phyloP scores from a whole-genome alignment of 2,797 vertebrate genomes.

The Antrozous pallidus region DNA sequence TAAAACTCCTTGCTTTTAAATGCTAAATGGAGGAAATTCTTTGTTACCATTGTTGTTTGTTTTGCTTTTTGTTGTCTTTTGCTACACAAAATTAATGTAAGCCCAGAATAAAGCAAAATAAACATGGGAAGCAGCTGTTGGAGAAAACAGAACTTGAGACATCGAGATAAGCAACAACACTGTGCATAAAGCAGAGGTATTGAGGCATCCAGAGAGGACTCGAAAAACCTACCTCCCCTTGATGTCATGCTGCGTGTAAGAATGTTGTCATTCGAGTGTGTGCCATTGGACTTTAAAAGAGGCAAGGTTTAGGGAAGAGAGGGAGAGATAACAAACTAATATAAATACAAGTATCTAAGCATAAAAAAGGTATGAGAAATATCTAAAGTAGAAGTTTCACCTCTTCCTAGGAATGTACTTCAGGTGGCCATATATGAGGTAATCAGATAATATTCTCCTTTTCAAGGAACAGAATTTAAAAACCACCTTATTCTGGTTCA shows the following conservation, averaged over 20 bases:
- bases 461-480: not conserved
- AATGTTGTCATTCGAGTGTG: not conserved
- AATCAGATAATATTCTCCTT: not conserved
- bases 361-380: not conserved
- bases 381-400: not conserved
- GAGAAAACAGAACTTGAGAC: not conserved
- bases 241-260: not conserved
- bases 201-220: not conserved
- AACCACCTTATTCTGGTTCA: not conserved
- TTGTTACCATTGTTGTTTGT: not conserved
- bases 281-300: not conserved
- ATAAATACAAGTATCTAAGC: not conserved
- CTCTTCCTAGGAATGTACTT: not conserved
- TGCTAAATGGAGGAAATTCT: not conserved
- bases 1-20: not conserved
- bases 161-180: not conserved
- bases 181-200: not conserved
- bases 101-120: not conserved
- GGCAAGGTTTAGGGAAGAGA: not conserved
- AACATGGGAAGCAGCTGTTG: not conserved
- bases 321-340: not conserved
- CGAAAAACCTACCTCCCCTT: not conserved
- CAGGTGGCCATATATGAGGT: not conserved
- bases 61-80: not conserved
- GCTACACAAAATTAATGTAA: not conserved